Evolutionary conservation across 2,797 vertebrate species (phyloP).

Genomic region (Enteromius radiatus): DNA sequence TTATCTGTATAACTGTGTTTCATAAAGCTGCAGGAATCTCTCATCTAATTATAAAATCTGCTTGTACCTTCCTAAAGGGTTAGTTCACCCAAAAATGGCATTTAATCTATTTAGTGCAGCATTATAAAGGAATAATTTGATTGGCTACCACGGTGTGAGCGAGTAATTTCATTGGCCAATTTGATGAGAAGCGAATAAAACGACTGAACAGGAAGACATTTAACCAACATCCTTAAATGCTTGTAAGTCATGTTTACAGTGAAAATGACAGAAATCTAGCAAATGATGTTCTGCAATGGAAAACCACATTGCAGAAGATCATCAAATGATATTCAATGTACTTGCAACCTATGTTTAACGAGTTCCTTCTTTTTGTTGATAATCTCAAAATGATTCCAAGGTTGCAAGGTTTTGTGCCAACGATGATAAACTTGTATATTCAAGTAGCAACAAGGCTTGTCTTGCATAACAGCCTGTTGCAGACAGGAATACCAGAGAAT

Average conservation of each 20-base stretch:
- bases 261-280: background rate
- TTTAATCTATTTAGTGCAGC: background rate
- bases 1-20: background rate
- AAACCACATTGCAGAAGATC: background rate
- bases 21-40: background rate
- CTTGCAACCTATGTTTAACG: background rate
- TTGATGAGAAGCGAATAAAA: conserved; percentile 2
- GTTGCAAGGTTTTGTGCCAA: background rate
- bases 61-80: background rate
- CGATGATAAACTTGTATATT: conserved; percentile 21
- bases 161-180: conserved; percentile 18
- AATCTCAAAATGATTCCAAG: background rate
- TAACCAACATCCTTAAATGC: background rate
- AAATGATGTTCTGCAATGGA: conserved; percentile 7
- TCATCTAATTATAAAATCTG: conserved; percentile 7
- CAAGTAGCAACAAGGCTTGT: conserved; percentile 44
- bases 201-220: background rate
- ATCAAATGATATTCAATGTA: background rate
- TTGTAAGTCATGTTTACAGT: background rate
- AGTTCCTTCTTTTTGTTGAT: background rate
- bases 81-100: background rate
- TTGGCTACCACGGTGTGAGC: background rate
- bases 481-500: conserved; percentile 21
- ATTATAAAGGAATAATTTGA: background rate
- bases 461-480: conserved; percentile 33